Conservation (phyloP, 2,797 vertebrate genomes). For the Sebastes glaucus region DNA sequence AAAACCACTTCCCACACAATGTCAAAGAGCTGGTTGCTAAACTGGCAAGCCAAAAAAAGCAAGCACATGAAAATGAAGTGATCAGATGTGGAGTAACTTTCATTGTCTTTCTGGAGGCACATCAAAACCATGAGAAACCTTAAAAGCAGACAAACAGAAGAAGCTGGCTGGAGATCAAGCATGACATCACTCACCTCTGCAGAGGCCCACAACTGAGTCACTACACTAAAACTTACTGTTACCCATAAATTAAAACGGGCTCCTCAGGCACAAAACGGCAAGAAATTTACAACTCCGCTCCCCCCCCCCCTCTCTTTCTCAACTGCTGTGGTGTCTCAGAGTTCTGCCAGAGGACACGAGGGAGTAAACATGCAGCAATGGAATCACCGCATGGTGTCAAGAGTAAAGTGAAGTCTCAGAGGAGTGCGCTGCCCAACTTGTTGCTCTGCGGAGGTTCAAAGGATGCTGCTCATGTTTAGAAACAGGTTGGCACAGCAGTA, state of each 20-base stretch:
- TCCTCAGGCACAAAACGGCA: slow-evolving; percentile 2
- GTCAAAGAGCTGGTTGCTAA: background rate
- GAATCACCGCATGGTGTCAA: slow-evolving; percentile 7
- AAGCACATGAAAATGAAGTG: background rate
- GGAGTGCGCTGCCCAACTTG: slow-evolving; percentile 27
- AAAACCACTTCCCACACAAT: background rate
- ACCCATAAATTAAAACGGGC: slow-evolving; percentile 4
- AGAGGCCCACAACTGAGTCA: slow-evolving; percentile 17
- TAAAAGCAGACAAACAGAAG: background rate
- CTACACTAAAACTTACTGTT: background rate
- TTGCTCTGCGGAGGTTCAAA: slow-evolving; percentile 22
- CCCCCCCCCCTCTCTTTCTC: background rate
- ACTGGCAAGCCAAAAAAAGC: background rate
- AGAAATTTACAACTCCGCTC: slow-evolving; percentile 6
- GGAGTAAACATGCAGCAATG: slow-evolving; percentile 23
- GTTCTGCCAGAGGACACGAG: slow-evolving; percentile 21
- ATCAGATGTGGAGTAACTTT: background rate
- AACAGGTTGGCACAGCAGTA: background rate
- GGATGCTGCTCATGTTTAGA: background rate
- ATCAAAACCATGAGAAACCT: background rate
- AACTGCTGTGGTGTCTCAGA: background rate
- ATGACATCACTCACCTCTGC: slow-evolving; percentile 20
- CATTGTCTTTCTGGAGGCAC: background rate
- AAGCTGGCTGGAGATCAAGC: slow-evolving; percentile 2
- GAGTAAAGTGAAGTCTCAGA: slow-evolving; percentile 8